A percentile compares a stretch with the other conserved stretches of the same genome.
phyloP scores from a whole-genome alignment of 1,140 invertebrate species.

The Temnothorax nylanderi region DNA sequence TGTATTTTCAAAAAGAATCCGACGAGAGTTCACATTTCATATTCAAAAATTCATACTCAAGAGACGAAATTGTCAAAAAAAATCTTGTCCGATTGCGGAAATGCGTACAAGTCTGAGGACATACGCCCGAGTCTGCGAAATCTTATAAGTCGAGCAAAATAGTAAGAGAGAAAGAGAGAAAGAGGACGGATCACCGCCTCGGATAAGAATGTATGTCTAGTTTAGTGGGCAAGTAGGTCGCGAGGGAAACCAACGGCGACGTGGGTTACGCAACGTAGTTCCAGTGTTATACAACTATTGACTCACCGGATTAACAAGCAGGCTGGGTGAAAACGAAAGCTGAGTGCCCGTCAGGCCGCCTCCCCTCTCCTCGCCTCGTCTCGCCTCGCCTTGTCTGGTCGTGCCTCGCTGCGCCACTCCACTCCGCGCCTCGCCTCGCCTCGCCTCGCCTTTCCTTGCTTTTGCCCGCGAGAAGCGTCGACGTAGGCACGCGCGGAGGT shows the following conservation, averaged over 20 bases:
- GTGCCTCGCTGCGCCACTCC: neutral
- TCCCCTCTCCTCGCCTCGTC: conserved; percentile 58
- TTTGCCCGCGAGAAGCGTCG: neutral
- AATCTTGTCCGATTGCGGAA: neutral
- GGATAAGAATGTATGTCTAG: conserved; percentile 87
- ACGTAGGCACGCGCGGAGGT: conserved; percentile 1
- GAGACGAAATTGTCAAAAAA: neutral
- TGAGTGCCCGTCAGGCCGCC: conserved; percentile 68
- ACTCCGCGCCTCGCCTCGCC: neutral
- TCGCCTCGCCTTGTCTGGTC: conserved; percentile 22
- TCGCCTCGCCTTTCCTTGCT: neutral
- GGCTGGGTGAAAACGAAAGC: conserved; percentile 85
- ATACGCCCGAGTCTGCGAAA: neutral
- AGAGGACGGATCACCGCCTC: conserved; percentile 70
- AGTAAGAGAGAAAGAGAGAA: conserved; percentile 59
- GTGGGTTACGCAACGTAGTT: conserved; percentile 82
- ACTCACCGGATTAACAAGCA: conserved; percentile 86
- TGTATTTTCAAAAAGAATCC: neutral
- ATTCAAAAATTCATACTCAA: neutral
- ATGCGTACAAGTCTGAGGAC: neutral
- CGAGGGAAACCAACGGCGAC: conserved; percentile 81
- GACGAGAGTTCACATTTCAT: neutral
- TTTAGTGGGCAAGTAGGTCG: conserved; percentile 87
- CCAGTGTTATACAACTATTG: conserved; percentile 86
- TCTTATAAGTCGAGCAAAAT: conserved; percentile 4